Evolutionary conservation across 2,888 invertebrate species (phyloP).

Genomic region (Caenorhabditis auriculariae): DNA sequence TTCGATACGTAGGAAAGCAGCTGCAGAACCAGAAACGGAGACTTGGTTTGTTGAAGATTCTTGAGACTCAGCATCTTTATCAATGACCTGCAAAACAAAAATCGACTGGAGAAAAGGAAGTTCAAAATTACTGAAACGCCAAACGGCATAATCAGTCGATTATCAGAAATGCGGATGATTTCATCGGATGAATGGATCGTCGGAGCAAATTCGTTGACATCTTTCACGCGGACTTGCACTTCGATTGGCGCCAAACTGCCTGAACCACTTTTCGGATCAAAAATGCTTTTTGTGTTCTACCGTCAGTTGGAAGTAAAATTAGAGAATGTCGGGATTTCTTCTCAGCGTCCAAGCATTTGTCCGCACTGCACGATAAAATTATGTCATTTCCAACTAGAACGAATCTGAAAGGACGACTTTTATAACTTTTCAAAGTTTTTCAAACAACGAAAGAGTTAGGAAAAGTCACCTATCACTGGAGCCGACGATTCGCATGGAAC

Average conservation of each 20-base stretch:
- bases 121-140: conserved; percentile 13
- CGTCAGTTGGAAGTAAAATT: conserved; percentile 21
- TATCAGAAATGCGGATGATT: conserved; percentile 34
- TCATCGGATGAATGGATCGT: conserved; percentile 34
- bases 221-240: conserved; percentile 34
- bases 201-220: conserved; percentile 38
- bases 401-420: too few species aligned
- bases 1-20: conserved; percentile 15
- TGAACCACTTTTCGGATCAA: background rate
- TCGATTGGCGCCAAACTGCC: conserved; percentile 10
- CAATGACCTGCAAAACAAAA: conserved; percentile 7
- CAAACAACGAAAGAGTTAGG: too few species aligned
- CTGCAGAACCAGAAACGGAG: conserved; percentile 17
- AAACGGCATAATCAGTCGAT: conserved; percentile 38
- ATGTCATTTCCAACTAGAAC: conserved; percentile 29
- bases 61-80: conserved; percentile 14
- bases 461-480: too few species aligned
- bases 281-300: background rate
- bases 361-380: conserved; percentile 30
- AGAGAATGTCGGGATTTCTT: conserved; percentile 13
- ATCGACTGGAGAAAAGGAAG: conserved; percentile 4
- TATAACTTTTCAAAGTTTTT: too few species aligned
- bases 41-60: conserved; percentile 14
- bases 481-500: too few species aligned
- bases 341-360: conserved; percentile 25